A percentile compares a stretch with the other conserved stretches of the same genome.
Evolutionary conservation across 2,113 vertebrate genomes (phyloP).

Genomic region (Uria lomvia): DNA sequence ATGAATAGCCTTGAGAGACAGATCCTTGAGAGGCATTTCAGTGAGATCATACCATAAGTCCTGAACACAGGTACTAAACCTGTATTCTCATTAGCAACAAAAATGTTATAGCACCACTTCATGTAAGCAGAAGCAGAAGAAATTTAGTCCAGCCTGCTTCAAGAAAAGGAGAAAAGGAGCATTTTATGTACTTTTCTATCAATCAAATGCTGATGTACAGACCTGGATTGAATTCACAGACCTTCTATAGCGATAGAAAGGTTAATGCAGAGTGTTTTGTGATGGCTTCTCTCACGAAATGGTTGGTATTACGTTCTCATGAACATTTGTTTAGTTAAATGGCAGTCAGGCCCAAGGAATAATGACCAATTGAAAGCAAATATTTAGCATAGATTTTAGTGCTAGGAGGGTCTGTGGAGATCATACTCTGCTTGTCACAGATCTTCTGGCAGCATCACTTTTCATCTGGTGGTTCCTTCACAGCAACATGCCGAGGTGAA

Average conservation of each 20-base stretch:
- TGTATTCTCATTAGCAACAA: not conserved
- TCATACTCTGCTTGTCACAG: not conserved
- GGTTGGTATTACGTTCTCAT: not conserved
- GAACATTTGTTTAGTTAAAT: not conserved
- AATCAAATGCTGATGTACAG: not conserved
- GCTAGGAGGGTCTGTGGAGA: not conserved
- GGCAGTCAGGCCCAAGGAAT: not conserved
- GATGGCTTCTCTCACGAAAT: not conserved
- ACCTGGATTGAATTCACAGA: not conserved
- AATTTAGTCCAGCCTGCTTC: not conserved
- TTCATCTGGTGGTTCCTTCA: not conserved
- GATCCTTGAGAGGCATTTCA: not conserved
- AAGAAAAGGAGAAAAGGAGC: not conserved
- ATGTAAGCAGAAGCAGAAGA: not conserved
- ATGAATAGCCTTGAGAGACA: not conserved
- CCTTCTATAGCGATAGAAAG: not conserved
- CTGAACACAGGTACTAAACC: not conserved
- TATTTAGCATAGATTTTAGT: not conserved
- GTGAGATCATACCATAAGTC: rapidly evolving
- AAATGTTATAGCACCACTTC: not conserved
- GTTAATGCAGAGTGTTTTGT: not conserved
- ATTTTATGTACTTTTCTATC: not conserved
- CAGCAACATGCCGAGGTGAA: not conserved
- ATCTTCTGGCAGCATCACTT: not conserved
- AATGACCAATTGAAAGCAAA: not conserved